Evolutionary conservation across 2,113 vertebrate species (phyloP).

Genomic region (Tenebrosternarchus preto): DNA sequence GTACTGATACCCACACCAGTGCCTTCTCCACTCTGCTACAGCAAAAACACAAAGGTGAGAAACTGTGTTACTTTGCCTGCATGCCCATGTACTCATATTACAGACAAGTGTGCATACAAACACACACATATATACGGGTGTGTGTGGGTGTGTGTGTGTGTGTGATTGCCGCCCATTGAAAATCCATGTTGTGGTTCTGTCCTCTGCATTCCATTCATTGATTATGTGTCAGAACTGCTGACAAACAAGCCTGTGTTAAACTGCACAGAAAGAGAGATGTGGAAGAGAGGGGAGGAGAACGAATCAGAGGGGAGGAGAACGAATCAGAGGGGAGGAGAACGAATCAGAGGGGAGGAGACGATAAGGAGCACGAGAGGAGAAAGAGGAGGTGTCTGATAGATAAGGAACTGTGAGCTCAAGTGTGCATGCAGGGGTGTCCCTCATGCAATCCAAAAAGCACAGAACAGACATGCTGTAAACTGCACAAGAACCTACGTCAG

Average conservation of each 20-base stretch:
- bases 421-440: neutral
- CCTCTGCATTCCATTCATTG: constrained; percentile 43
- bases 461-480: neutral
- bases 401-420: neutral
- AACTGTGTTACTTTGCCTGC: constrained; percentile 26
- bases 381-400: neutral
- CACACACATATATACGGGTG: no score
- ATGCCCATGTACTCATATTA: constrained; percentile 5
- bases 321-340: constrained; percentile 22
- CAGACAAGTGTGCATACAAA: no score
- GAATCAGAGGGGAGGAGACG: constrained; percentile 29
- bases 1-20: constrained; percentile 6
- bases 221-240: constrained; percentile 53
- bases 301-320: constrained; percentile 32
- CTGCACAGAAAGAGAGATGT: constrained; percentile 24
- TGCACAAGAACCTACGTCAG: neutral
- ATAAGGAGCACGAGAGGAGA: neutral
- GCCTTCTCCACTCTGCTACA: constrained; percentile 31
- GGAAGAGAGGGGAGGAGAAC: constrained; percentile 14
- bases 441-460: neutral
- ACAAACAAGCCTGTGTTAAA: constrained; percentile 34
- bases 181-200: constrained; percentile 50
- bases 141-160: no score
- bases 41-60: constrained; percentile 45
- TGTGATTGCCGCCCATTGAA: constrained; percentile 41